Evolutionary conservation across 1,140 invertebrate species (phyloP), one percentile per base, ranked within the genome.

Genomic region (Maniola jurtina): DNA sequence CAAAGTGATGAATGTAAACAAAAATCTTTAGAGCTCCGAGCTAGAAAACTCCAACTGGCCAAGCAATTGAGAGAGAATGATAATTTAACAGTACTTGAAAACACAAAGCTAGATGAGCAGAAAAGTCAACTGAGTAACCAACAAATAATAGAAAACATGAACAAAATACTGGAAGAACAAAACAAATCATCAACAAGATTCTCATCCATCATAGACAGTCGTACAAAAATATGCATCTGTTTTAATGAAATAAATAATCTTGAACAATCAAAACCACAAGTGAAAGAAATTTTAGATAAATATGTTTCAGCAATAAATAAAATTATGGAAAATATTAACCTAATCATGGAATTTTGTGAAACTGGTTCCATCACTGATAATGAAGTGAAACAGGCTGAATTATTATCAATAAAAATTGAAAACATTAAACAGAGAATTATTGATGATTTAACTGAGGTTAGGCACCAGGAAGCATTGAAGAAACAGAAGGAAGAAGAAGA

Each of bases 261-360:
- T 5, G 57, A 79, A 15, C 78, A 84, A 61, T 76, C 65, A 47
- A 80, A 91, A 61, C 74, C 76, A 16, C 10, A 74, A 15, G 80
- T 71, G n/a, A 79, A 83, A 65, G 69, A 73, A 48, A 71, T 85
- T 8, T 76, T 72, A 68, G 73, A 85, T n/a, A 90, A 88, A 66
- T 86, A 83, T 73, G 71, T 81, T 54, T 57, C 67, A 35, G 62
- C 69, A 45, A 76, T 91, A 34, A 79, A 83, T 52, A 74, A 72
- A 52, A 74, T 89, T n/a, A 72, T 89, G 25, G 66, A 61, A 36
- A 89, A 85, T 63, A 92, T 93, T 61, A 91, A 91, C 57, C 52
- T 74, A 15, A 86, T 94, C 48, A 89, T 92, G 70, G 89, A 92
- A 55, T 91, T 90, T 68, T 92, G 92, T 76, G 92, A 91, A 78